Conservation (phyloP, 2,797 vertebrate species). For the Onychomys torridus region DNA sequence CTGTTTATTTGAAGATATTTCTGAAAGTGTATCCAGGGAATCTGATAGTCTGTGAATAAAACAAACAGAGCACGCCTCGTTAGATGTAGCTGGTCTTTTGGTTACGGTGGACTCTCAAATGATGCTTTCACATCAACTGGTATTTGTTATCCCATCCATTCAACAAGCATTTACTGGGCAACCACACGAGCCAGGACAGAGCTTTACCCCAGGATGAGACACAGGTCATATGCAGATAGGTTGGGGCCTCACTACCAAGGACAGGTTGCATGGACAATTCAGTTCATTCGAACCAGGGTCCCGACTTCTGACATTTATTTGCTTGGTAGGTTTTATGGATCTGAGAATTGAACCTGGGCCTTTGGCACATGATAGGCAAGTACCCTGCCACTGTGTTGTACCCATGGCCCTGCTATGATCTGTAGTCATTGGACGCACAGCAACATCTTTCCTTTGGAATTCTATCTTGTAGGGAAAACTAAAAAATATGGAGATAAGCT, state of each 20-base stretch:
- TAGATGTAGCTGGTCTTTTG: background rate
- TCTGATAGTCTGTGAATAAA: conserved; percentile 88
- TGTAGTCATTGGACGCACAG: background rate
- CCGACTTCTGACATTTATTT: background rate
- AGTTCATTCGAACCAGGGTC: background rate
- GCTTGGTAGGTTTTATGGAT: background rate
- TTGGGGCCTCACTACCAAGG: background rate
- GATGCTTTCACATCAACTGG: background rate
- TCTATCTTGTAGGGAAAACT: conserved; percentile 47
- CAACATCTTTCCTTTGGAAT: background rate
- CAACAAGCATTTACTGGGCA: background rate
- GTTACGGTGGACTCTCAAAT: too few species aligned
- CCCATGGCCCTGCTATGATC: background rate
- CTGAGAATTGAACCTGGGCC: background rate
- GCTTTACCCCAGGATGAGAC: background rate
- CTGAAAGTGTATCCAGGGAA: conserved; percentile 95
- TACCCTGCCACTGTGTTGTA: background rate
- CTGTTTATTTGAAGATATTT: conserved; percentile 92
- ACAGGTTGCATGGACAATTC: background rate
- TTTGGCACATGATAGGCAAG: background rate
- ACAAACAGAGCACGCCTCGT: background rate
- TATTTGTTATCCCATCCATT: background rate
- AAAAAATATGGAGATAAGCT: background rate
- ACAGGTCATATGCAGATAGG: background rate
- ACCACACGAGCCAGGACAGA: background rate